Conservation (phyloP, 2,888 invertebrate species). For the Mythimna albipuncta region DNA sequence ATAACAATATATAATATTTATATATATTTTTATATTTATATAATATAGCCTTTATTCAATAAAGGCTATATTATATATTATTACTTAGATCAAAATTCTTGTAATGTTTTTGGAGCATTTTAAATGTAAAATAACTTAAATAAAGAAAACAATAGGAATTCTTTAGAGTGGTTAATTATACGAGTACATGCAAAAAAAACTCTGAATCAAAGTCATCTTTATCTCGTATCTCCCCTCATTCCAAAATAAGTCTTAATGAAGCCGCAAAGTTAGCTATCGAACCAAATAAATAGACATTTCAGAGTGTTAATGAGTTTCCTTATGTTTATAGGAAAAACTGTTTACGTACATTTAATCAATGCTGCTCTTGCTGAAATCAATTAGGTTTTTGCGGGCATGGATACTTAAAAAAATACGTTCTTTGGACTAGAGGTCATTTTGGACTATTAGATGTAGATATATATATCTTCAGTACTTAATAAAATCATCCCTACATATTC, state of each 20-base stretch:
- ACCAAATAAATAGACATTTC: not conserved
- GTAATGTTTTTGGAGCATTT: not conserved
- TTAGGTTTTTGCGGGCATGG: not conserved
- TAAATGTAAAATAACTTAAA: no score
- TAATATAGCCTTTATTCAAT: no score
- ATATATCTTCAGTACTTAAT: no score
- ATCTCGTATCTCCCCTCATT: not conserved
- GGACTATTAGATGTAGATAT: no score
- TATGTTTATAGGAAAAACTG: not conserved
- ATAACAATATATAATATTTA: no score
- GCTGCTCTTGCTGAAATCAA: not conserved
- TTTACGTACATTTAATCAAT: not conserved
- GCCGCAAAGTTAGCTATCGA: not conserved
- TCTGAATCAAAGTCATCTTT: not conserved
- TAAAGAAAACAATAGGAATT: no score
- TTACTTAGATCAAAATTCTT: not conserved
- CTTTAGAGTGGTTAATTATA: no score
- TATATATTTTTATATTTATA: no score
- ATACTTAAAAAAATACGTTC: not conserved
- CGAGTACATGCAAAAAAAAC: no score
- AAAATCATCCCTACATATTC: no score
- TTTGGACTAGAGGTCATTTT: not conserved
- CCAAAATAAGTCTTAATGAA: not conserved
- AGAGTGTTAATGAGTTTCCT: not conserved
- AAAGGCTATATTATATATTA: no score